Conservation (phyloP, 2,888 invertebrate genomes). For the Drosophila anomelani region DNA sequence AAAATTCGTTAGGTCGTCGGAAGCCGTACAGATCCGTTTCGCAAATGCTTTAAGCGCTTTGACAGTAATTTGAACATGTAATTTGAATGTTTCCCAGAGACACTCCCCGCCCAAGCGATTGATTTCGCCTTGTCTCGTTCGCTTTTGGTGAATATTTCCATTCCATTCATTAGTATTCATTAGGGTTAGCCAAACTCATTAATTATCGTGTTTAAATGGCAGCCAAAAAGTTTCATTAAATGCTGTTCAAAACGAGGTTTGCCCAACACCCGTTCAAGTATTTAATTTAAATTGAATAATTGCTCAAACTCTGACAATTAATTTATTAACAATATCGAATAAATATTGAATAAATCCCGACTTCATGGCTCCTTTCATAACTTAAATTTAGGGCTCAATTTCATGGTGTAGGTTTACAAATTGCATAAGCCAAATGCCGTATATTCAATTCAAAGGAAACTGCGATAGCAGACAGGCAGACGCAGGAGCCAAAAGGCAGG, state of each 20-base stretch:
- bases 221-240: constrained; percentile 7
- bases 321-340: neutral
- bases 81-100: constrained; percentile 61
- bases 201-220: constrained; percentile 20
- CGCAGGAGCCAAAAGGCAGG: constrained; percentile 9
- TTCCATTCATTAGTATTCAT: constrained; percentile 35
- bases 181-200: constrained; percentile 23
- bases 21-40: constrained; percentile 37
- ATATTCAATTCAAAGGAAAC: constrained; percentile 36
- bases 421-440: constrained; percentile 41
- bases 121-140: constrained; percentile 19
- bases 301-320: neutral
- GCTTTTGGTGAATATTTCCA: constrained; percentile 7
- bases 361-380: neutral
- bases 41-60: constrained; percentile 68
- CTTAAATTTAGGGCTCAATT: constrained; percentile 30
- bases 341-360: neutral
- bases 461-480: constrained; percentile 29
- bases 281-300: constrained; percentile 12
- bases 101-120: constrained; percentile 30
- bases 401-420: constrained; percentile 38
- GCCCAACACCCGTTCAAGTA: constrained; percentile 2
- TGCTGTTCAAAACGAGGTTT: constrained; percentile 14
- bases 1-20: constrained; percentile 72
- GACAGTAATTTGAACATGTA: constrained; percentile 74